These are phyloP conservation scores for Bathynomus jamesi DNA, from an alignment of 1,140 invertebrate genomes.

Conservation along the genomic window DNA sequence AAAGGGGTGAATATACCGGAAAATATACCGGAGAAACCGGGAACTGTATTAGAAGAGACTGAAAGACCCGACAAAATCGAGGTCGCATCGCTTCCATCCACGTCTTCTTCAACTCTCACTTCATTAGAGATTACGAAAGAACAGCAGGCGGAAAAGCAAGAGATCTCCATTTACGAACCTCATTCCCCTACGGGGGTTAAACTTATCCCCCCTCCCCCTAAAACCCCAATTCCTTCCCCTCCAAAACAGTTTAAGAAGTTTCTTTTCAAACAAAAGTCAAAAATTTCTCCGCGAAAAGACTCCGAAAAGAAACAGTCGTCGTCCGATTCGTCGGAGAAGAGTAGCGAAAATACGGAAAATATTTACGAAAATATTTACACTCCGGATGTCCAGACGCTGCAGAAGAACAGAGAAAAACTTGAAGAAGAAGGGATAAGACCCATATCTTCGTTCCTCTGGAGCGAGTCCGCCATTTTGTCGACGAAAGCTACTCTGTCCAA, in stretches of 20 bases:
- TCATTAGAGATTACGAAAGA: neutral
- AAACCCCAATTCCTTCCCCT: slow-evolving; percentile 32
- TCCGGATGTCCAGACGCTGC: slow-evolving; percentile 26
- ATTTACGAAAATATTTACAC: slow-evolving; percentile 35
- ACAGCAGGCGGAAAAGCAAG: slow-evolving; percentile 5
- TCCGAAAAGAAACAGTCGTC: neutral
- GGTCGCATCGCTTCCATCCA: neutral
- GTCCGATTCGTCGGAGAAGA: neutral
- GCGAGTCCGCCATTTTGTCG: slow-evolving; percentile 8
- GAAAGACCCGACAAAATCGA: neutral
- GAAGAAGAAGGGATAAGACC: slow-evolving; percentile 32
- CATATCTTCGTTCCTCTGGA: slow-evolving; percentile 39
- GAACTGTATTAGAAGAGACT: neutral
- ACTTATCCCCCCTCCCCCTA: slow-evolving; percentile 32
- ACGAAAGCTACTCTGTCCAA: neutral
- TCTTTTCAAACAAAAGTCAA: neutral
- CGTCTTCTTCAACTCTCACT: too few species aligned
- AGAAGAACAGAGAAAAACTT: slow-evolving; percentile 28
- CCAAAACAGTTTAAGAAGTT: slow-evolving; percentile 8
- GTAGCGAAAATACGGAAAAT: slow-evolving; percentile 26
- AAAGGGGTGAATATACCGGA: neutral
- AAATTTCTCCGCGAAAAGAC: neutral
- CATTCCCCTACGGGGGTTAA: slow-evolving; percentile 15
- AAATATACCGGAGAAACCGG: neutral
- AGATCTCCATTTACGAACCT: slow-evolving; percentile 8